Base-by-base conservation (phyloP, 2,888 invertebrate species). In the Venusia cambrica region DNA sequence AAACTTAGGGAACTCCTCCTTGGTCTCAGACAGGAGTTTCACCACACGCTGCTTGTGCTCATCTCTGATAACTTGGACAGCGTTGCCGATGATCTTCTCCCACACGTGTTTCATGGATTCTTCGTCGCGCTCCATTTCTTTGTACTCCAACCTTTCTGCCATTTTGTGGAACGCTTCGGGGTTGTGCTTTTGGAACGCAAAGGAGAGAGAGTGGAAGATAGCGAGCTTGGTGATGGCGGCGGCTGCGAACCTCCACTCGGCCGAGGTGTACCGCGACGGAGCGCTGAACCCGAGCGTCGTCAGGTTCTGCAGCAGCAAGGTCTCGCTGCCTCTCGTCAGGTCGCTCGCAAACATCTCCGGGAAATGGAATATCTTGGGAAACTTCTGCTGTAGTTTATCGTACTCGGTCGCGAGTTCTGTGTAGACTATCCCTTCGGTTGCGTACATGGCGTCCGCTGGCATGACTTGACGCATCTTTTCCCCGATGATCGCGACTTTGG, bases 181-280 rank as follows among this genome's bases (percentile, higher is more conserved):
- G 6, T 69, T 49, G 17, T 74, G 65, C 4, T 65, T 64, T 19
- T 63, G 59, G 16, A 68, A 63, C 0, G 73, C 73, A 4, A 77
- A 72, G 0, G 78, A 78, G 4, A 77, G 39, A 0, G 79, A 79
- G 34, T 83, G 83, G 34, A 75, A 73, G 20, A 58, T 62, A 0
- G 78, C 78, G 5, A 78, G 42, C 1, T 42, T 46, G 9, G 62
- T 48, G 0, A 73, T 48, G 0, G 73, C 57, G 1, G 55, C 41
- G 0, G 62, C 40, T 0, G 69, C 62, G 13, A 73, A 69, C 2
- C 67, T 59, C 59, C 67, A 66, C 21, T 71, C 66, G 1, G 78
- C 43, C 0, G 67, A 39, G n/a, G 57, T 13, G 56, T 54, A 26
- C 46, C 48, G 27, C 3, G 42, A 28, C 2, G 45, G 66, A 2